Evolutionary conservation across 1,140 invertebrate species (phyloP).

Genomic region (Listronotus bonariensis): DNA sequence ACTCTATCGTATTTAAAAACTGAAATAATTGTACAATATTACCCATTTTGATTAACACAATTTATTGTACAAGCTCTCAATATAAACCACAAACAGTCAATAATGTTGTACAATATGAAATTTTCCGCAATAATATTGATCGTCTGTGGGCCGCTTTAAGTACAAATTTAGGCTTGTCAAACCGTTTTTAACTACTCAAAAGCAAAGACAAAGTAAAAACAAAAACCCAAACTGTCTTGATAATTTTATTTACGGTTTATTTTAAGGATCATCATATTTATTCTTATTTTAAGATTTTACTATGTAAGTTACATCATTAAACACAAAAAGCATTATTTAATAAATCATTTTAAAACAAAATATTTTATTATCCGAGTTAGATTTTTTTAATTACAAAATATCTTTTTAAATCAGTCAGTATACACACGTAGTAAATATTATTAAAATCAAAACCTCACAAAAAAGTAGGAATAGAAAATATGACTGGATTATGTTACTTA

Average conservation of each 20-base stretch:
- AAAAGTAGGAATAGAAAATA: background rate
- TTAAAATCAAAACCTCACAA: conserved; percentile 1
- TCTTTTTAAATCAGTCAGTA: background rate
- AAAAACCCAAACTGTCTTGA: conserved; percentile 31
- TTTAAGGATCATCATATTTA: background rate
- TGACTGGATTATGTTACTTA: conserved; percentile 65
- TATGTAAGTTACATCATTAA: conserved; percentile 10
- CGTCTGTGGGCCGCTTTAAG: no score
- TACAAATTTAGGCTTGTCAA: no score
- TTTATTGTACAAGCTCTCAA: no score
- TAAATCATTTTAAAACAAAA: conserved; percentile 1
- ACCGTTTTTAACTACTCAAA: no score
- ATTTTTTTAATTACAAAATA: no score
- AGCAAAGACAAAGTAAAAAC: background rate
- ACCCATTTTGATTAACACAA: no score
- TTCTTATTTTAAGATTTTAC: background rate
- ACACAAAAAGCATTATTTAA: no score
- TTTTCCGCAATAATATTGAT: no score
- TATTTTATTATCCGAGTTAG: conserved; percentile 17
- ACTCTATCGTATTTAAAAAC: no score
- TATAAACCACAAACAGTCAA: no score
- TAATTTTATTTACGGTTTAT: conserved; percentile 9
- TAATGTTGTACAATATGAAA: no score
- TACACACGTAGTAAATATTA: background rate
- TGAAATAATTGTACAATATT: no score